Evolutionary conservation across 2,113 vertebrate species (phyloP), one percentile per base, ranked within the genome.

Genomic region (human (Homo sapiens)): DNA sequence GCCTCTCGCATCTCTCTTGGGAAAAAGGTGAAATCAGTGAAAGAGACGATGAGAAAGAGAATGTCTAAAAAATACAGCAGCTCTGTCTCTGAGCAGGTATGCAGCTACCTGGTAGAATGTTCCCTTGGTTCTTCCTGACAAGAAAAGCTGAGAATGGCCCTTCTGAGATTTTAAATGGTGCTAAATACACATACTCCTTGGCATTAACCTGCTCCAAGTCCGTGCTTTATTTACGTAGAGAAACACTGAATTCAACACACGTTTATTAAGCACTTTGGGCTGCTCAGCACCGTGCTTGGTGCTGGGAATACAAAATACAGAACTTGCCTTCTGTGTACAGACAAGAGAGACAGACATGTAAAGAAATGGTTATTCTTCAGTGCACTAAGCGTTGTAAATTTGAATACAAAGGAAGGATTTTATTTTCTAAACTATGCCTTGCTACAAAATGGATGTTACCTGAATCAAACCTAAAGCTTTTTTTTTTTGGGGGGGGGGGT

Each of bases 51-150:
- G 99, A 99, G 99, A 99, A 99, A 99, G 97, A 99, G 99, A 96
- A 99, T 99, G 99, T 99, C 99, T 78, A 99, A 99, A 98, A 99
- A 99, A 97, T 99, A 99, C n/a, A 99, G 99, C 98, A 99, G 99
- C 97, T 99, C 99, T 68, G 96, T 99, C 25, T 99, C 99, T 81
- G 99, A 99, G 93, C 99, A 99, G 99, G 99, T 99, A 94, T 0
- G 98, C 92, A 48, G 32, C 30, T 9, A 4, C 83, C 25, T 3
- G 6, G n/a, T 45, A 6, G 4, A 32, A 10, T 32, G 9, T 7
- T 14, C 50, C 32, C n/a, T 0, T 8, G 27, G 1, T 12, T 66
- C n/a, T 45, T 45, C 8, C 66, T 23, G 40, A 52, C 8, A 25
- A 3, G 43, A 52, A 11, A 30, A 3, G 22, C 66, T 2, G 0